Conservation (phyloP, 2,113 vertebrate genomes). For the Mormyrus lacerda region DNA sequence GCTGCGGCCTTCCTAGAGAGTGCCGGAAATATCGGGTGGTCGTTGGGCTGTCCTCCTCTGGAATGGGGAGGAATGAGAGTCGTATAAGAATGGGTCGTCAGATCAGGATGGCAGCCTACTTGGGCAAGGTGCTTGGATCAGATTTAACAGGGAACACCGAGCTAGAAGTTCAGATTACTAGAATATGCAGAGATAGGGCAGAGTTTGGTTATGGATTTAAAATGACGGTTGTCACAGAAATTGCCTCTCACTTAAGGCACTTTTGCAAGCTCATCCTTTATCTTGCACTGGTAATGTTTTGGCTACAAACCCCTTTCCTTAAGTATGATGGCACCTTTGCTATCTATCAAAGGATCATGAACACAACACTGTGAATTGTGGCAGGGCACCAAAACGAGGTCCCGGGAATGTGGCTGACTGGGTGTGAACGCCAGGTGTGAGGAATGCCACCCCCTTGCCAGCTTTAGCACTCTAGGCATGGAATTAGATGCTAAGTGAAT, state of each 20-base stretch:
- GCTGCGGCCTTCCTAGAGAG: background rate
- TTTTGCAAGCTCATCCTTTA: background rate
- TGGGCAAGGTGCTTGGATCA: background rate
- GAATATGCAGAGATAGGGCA: background rate
- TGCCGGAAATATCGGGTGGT: background rate
- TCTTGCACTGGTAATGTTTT: background rate
- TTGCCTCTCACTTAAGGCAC: background rate
- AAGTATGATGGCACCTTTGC: background rate
- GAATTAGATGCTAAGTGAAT: constrained; percentile 1
- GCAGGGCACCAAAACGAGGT: background rate
- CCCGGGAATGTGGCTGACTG: background rate
- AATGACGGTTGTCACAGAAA: background rate
- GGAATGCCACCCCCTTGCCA: background rate
- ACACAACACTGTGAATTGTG: background rate
- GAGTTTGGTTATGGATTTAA: background rate
- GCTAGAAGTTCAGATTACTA: background rate
- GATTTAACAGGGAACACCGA: background rate
- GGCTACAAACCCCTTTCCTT: background rate
- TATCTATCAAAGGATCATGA: background rate
- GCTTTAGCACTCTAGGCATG: background rate
- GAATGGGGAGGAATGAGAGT: background rate
- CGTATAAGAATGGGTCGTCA: background rate
- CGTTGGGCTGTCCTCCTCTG: background rate
- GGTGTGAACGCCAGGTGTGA: background rate
- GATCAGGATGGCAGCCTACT: background rate